Base-by-base conservation (phyloP, 2,113 vertebrate genomes). In the Rhinoderma darwinii region DNA sequence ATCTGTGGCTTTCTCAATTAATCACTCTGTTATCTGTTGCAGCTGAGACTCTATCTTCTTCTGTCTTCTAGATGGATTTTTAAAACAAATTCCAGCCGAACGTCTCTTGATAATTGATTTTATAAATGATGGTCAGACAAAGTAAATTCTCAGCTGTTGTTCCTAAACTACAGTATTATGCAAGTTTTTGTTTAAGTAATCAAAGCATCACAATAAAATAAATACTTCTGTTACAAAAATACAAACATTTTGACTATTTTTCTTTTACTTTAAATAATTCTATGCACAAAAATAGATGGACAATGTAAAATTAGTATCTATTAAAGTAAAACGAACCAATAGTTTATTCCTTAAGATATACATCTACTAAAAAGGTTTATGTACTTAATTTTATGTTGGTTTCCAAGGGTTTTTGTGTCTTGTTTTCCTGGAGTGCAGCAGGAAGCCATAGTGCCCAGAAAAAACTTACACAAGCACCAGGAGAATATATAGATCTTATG, bases 11-110 rank as follows among this genome's bases (percentile, higher is more conserved):
- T 80, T 73, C 73, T 82, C 86, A 82, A 87, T 87, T 82, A 87
- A 87, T 87, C 86, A 87, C 86, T 81, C 47, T 75, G 75, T 82
- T 87, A 87, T 87, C 86, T 87, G 27, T 75, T 75, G 78, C 39
- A 66, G 86, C 78, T 87, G 79, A 82, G 85, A 87, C 78, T 70
- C 59, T 74, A 70, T 79, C 66, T 73, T 72, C 51, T 63, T 82
- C 79, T 75, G 86, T 82, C 79, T 82, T 32, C 41, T 81, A 82
- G 68, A 75, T 82, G 51, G 47, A 86, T 81, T 86, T n/a, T 56
- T 44, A 72, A 86, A 86, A 80, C 59, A 82, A 87, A 87, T 82
- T 82, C 50, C 50, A 81, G 15, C 39, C 74, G 32, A 82, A 81
- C 37, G 70, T 56, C 68, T 61, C 78, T 25, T 50, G 41, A 75